Evolutionary conservation across 1,140 invertebrate genomes (phyloP).

Genomic region (Drosophila rhopaloa): DNA sequence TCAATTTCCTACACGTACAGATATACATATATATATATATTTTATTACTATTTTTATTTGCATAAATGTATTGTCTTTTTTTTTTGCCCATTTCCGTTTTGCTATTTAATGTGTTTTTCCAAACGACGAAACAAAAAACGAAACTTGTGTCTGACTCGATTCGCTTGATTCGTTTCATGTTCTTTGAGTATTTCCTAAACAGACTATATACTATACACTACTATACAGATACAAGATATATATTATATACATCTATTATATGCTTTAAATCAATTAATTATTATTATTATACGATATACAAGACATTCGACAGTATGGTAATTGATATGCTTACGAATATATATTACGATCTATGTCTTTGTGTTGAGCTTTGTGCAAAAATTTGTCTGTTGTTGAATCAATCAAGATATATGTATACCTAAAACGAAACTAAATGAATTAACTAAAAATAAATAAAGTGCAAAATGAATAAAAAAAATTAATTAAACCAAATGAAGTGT

Average conservation of each 20-base stretch:
- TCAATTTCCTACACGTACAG: conserved; percentile 39
- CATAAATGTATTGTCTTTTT: conserved; percentile 20
- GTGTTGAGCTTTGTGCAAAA: conserved; percentile 47
- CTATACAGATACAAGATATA: conserved; percentile 51
- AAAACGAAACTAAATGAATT: conserved; percentile 74
- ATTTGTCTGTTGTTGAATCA: conserved; percentile 54
- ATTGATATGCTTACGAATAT: conserved; percentile 76
- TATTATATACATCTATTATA: conserved; percentile 58
- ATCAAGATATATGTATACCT: conserved; percentile 61
- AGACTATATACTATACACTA: conserved; percentile 65
- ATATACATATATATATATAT: conserved; percentile 40
- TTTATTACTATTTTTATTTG: conserved; percentile 32
- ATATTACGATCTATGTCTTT: conserved; percentile 60
- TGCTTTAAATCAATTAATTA: conserved; percentile 82
- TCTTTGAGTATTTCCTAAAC: conserved; percentile 80
- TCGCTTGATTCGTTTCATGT: conserved; percentile 57
- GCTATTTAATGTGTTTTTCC: conserved; percentile 46
- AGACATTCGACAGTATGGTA: conserved; percentile 82
- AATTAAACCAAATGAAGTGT: conserved; percentile 20
- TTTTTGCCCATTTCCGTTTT: conserved; percentile 26
- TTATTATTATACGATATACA: conserved; percentile 74
- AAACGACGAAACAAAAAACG: conserved; percentile 22
- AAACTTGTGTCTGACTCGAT: conserved; percentile 17
- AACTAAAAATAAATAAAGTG: conserved; percentile 73
- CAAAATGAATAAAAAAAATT: conserved; percentile 61